Conservation (phyloP, 2,888 invertebrate species). For the Dryococelus australis region DNA sequence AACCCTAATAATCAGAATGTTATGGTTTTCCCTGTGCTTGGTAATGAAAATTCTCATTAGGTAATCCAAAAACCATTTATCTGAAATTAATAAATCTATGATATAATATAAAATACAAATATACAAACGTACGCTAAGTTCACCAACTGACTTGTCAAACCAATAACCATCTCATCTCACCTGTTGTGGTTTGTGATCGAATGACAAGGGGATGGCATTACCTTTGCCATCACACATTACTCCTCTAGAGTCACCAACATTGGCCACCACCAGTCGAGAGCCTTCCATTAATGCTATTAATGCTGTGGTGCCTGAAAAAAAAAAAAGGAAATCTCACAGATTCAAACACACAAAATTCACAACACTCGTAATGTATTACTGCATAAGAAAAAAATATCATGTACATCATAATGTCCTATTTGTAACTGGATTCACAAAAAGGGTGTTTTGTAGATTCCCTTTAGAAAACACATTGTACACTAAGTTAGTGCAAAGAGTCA, state of each 20-base stretch:
- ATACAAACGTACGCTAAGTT: too few relatives aligned
- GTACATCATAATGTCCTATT: too few relatives aligned
- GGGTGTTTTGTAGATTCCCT: not conserved
- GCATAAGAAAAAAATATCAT: not conserved
- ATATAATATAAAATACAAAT: too few relatives aligned
- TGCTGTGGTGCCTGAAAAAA: slow-evolving; percentile 82
- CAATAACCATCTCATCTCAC: slow-evolving; percentile 53
- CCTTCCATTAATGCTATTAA: slow-evolving; percentile 87
- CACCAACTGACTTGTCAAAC: too few relatives aligned
- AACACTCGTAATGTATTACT: not conserved
- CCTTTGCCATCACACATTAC: slow-evolving; percentile 93
- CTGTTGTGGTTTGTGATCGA: slow-evolving; percentile 97
- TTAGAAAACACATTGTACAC: not conserved
- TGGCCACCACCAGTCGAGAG: slow-evolving; percentile 86
- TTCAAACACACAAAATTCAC: slow-evolving; percentile 38
- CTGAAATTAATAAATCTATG: too few relatives aligned
- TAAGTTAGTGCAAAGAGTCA: too few relatives aligned
- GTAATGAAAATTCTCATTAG: too few relatives aligned
- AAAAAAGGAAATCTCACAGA: slow-evolving; percentile 33
- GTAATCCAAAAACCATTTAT: too few relatives aligned
- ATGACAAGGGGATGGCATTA: slow-evolving; percentile 89
- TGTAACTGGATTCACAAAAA: too few relatives aligned
- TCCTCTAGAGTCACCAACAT: slow-evolving; percentile 96
- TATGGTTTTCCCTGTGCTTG: too few relatives aligned
- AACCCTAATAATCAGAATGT: too few relatives aligned